A percentile compares a stretch with the other conserved stretches of the same genome.
Evolutionary conservation across 2,888 invertebrate genomes (phyloP).

Genomic region (Dichetophora obliterata): DNA sequence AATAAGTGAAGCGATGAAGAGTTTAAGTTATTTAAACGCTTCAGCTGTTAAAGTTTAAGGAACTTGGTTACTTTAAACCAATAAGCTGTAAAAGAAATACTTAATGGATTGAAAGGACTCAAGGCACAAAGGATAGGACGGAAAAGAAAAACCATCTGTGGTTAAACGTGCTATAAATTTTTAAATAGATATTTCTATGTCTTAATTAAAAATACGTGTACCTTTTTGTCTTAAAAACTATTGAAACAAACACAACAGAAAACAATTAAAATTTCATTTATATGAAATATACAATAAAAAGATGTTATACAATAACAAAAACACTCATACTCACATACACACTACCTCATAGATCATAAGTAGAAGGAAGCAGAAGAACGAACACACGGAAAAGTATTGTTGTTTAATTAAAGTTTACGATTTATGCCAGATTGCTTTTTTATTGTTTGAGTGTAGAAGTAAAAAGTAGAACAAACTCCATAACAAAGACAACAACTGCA

Average conservation of each 20-base stretch:
- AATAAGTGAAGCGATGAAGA: too few relatives aligned
- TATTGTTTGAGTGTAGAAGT: not conserved
- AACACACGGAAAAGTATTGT: slow-evolving; percentile 9
- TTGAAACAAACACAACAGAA: not conserved
- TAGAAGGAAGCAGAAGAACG: not conserved
- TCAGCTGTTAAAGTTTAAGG: too few relatives aligned
- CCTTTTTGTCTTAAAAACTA: too few relatives aligned
- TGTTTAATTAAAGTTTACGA: slow-evolving; percentile 36
- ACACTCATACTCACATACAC: not conserved
- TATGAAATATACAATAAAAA: slow-evolving; percentile 11
- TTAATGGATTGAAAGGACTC: too few relatives aligned
- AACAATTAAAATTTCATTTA: slow-evolving; percentile 32
- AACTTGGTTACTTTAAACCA: too few relatives aligned
- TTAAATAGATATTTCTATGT: not conserved
- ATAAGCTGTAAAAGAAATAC: too few relatives aligned
- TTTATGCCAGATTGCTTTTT: slow-evolving; percentile 21
- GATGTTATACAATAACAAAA: not conserved
- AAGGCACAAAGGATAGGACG: too few relatives aligned
- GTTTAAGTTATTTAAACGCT: too few relatives aligned
- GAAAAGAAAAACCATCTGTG: too few relatives aligned
- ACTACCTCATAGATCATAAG: too few relatives aligned
- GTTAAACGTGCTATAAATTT: too few relatives aligned
- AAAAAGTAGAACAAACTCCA: slow-evolving; percentile 8
- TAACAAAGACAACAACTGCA: slow-evolving; percentile 6
- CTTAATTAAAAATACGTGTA: not conserved